Evolutionary conservation across 2,888 invertebrate genomes (phyloP), one percentile per base, ranked within the genome.

Genomic region (Mantis religiosa): DNA sequence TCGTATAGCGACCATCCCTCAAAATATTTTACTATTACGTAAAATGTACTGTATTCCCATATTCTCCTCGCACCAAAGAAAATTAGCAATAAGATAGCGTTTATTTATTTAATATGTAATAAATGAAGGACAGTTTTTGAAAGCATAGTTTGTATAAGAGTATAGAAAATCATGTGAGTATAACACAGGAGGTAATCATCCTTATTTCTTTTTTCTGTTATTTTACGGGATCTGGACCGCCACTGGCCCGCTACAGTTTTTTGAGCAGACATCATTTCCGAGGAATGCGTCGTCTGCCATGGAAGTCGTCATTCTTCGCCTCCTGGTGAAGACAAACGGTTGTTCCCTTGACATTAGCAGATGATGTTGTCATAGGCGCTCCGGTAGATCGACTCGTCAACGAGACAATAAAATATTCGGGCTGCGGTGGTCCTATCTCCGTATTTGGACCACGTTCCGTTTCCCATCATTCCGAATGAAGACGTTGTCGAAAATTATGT

Each of bases 241-340:
- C 54, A 71, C 54, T 71, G 54, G 8, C 25, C 20, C 25, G 54
- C 54, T 20, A 71, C 30, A 30, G 54, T 71, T 71, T 71, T 71
- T 71, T 71, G 54, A 71, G 25, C 54, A 25, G 54, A 6, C 54
- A 71, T 71, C 54, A 71, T 71, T 71, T 71, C 54, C 54, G 54
- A 71, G 54, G 54, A 71, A 71, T 71, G 54, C 25, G 20, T 1
- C 0, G 82, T 28, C 28, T 82, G 15, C 83, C 25, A 20, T 34
- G 30, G 82, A 12, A 81, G 20, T 81, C 47, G 28, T 84, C 82
- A 30, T 82, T 88, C 85, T 85, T 85, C 88, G 88, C 84, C 84
- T 28, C 84, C 25, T 71, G 54, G 54, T 71, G 54, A 71, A 71
- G 54, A 71, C 54, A 71, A 71, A 71, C 54, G 54, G 54, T 71